Evolutionary conservation across 2,113 vertebrate genomes (phyloP).

Genomic region (Macquaria ambigua): DNA sequence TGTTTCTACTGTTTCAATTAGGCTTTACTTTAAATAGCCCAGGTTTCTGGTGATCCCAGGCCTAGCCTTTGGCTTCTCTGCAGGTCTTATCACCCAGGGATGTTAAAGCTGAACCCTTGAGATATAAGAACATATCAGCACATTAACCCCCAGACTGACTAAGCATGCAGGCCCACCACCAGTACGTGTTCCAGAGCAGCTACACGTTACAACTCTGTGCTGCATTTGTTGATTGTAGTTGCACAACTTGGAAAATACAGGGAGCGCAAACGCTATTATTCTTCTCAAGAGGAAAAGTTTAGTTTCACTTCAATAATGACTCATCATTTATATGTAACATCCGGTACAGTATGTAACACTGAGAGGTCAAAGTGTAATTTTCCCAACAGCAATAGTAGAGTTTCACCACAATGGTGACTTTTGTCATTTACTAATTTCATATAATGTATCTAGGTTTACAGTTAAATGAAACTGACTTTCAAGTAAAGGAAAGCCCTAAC

Average conservation of each 20-base stretch:
- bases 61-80: conserved; percentile 58
- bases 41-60: conserved; percentile 54
- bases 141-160: conserved; percentile 47
- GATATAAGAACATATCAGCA: conserved; percentile 57
- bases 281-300: neutral
- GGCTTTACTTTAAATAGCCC: conserved; percentile 78
- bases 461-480: conserved; percentile 25
- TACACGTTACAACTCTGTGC: neutral
- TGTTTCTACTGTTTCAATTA: conserved; percentile 76
- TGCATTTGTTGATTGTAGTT: neutral
- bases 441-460: neutral
- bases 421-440: neutral
- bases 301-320: neutral
- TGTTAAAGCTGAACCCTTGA: conserved; percentile 73
- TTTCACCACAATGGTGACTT: neutral
- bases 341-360: neutral
- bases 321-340: neutral
- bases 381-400: neutral
- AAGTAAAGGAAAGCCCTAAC: neutral
- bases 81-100: conserved; percentile 58
- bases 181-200: neutral
- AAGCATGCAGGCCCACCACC: conserved; percentile 2
- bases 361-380: neutral
- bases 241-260: neutral
- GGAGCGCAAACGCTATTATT: neutral